Evolutionary conservation across 1,140 invertebrate genomes (phyloP).

Genomic region (Leguminivora glycinivorella): DNA sequence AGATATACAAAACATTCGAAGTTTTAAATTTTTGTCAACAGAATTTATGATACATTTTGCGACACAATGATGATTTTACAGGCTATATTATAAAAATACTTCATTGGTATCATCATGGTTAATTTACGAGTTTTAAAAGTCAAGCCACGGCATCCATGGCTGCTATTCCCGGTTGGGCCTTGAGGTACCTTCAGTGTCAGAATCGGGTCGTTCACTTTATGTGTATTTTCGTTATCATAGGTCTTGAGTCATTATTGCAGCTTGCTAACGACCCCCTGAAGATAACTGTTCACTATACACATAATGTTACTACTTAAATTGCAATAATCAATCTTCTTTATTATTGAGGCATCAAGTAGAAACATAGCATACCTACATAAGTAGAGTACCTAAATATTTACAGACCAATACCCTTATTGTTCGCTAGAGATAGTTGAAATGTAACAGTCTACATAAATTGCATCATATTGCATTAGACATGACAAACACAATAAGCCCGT

Average conservation of each 20-base stretch:
- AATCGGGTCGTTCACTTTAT: not conserved
- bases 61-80: not conserved
- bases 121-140: not conserved
- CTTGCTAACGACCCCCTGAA: no score
- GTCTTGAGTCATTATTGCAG: no score
- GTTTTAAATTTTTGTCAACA: no score
- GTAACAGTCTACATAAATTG: not conserved
- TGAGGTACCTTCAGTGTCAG: not conserved
- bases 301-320: no score
- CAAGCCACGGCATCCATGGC: not conserved
- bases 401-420: not conserved
- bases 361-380: no score
- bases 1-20: no score
- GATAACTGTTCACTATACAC: no score
- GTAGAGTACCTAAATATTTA: not conserved
- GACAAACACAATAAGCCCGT: not conserved
- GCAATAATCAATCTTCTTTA: no score
- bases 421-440: not conserved
- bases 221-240: not conserved
- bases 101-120: not conserved
- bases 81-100: slow-evolving; percentile 29
- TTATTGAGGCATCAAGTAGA: no score
- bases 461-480: not conserved
- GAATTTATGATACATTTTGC: no score
- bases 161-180: not conserved